These are phyloP conservation scores for Zaprionus bogoriensis DNA, from an alignment of 2,888 invertebrate species.

Conservation along the genomic window DNA sequence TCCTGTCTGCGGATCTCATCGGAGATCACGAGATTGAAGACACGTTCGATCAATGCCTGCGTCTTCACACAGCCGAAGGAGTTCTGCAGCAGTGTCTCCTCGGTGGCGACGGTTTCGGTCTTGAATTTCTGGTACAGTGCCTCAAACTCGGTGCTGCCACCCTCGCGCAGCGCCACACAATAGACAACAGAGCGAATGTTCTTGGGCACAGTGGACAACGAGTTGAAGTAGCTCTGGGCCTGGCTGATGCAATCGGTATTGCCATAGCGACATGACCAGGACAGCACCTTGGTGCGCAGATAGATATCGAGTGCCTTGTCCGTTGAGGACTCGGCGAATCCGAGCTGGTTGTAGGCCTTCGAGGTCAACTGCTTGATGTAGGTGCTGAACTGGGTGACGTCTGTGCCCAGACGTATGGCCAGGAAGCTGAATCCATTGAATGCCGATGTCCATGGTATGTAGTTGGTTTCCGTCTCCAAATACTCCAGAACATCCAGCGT, in stretches of 20 bases:
- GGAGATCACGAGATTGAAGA: conserved; percentile 83
- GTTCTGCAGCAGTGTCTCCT: conserved; percentile 86
- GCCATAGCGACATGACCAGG: conserved; percentile 87
- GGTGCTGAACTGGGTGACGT: conserved; percentile 62
- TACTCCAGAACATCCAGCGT: conserved; percentile 88
- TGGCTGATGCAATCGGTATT: conserved; percentile 85
- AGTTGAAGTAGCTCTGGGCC: conserved; percentile 82
- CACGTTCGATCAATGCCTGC: conserved; percentile 84
- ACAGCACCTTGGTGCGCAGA: conserved; percentile 85
- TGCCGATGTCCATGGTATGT: conserved; percentile 91
- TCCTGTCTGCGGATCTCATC: conserved; percentile 81
- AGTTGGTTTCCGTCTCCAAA: conserved; percentile 87
- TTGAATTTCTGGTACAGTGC: conserved; percentile 86
- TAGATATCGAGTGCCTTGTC: conserved; percentile 85
- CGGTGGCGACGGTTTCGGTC: conserved; percentile 86
- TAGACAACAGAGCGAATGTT: conserved; percentile 89
- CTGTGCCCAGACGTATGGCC: conserved; percentile 71
- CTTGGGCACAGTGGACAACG: conserved; percentile 81
- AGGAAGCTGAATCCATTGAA: conserved; percentile 83
- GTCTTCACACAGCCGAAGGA: conserved; percentile 88
- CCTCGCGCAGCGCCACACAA: conserved; percentile 88
- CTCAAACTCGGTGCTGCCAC: conserved; percentile 86
- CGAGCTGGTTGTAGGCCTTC: conserved; percentile 84
- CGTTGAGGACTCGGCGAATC: conserved; percentile 81
- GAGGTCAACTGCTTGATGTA: conserved; percentile 84